phyloP scores from a whole-genome alignment of 2,797 vertebrate species.

The Danio jaintianensis region DNA sequence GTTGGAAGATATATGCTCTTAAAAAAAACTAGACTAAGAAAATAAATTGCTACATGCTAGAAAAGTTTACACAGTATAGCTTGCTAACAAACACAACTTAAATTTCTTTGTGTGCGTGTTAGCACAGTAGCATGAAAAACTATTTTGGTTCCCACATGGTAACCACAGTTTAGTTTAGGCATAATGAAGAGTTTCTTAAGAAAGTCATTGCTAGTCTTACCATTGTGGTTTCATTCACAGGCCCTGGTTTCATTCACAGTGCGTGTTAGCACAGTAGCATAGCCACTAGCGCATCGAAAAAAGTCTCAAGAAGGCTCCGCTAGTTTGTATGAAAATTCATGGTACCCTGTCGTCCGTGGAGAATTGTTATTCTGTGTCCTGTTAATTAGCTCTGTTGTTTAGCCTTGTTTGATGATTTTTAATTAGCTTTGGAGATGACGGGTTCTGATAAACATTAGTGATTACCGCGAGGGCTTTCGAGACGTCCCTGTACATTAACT shows the following conservation, averaged over 20 bases:
- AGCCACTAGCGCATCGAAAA: constrained; percentile 10
- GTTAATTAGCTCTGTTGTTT: constrained; percentile 53
- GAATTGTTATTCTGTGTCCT: constrained; percentile 46
- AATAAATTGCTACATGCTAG: not conserved
- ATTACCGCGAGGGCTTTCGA: constrained; percentile 61
- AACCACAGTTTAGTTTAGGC: constrained; percentile 1
- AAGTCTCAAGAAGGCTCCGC: not conserved
- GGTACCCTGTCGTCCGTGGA: constrained; percentile 32
- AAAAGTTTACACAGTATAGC: not conserved
- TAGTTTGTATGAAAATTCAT: constrained; percentile 35
- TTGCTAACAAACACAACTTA: too few species aligned
- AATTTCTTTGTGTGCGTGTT: too few species aligned
- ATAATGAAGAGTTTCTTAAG: not conserved
- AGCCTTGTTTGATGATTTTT: constrained; percentile 53
- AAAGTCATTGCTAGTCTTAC: not conserved
- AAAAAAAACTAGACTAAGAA: not conserved
- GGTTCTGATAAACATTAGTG: constrained; percentile 63
- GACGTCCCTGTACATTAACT: constrained; percentile 60
- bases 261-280: constrained; percentile 20
- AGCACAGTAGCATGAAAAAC: too few species aligned
- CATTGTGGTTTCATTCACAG: not conserved
- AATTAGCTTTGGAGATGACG: constrained; percentile 60
- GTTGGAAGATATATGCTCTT: not conserved
- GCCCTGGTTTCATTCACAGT: not conserved
- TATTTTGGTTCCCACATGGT: not conserved